Evolutionary conservation across 1,140 invertebrate species (phyloP).

Genomic region (Drosophila leontia): DNA sequence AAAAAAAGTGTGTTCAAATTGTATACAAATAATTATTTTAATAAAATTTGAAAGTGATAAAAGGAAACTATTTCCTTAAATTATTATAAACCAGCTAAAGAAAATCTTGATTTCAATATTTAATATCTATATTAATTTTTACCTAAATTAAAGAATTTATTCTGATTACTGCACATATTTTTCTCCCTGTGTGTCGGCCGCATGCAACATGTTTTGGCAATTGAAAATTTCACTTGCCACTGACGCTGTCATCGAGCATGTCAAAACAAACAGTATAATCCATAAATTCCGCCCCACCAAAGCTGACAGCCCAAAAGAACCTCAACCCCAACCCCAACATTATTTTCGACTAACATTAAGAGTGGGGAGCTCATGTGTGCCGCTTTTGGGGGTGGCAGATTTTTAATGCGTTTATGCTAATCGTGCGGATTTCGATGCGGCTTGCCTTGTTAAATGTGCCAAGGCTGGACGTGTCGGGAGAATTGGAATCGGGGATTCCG

Average conservation of each 20-base stretch:
- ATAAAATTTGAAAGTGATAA: too few relatives aligned
- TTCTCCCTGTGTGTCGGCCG: slow-evolving; percentile 1
- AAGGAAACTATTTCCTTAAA: too few relatives aligned
- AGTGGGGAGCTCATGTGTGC: slow-evolving; percentile 18
- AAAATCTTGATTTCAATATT: neutral
- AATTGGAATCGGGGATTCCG: slow-evolving; percentile 21
- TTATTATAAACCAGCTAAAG: too few relatives aligned
- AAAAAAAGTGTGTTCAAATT: neutral
- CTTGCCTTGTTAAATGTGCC: slow-evolving; percentile 79
- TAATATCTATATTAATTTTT: neutral
- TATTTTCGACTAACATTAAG: slow-evolving; percentile 5
- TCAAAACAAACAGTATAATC: slow-evolving; percentile 84
- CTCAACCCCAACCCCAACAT: neutral
- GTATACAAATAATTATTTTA: neutral
- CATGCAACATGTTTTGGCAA: slow-evolving; percentile 49
- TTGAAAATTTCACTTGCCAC: slow-evolving; percentile 33
- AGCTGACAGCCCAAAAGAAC: neutral
- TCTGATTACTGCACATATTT: neutral
- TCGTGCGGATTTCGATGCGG: slow-evolving; percentile 76
- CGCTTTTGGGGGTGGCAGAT: slow-evolving; percentile 57
- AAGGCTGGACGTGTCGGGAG: slow-evolving; percentile 53
- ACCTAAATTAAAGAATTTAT: neutral
- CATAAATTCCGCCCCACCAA: slow-evolving; percentile 36
- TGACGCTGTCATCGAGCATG: slow-evolving; percentile 76
- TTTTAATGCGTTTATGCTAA: slow-evolving; percentile 85